These are phyloP conservation scores for Salvelinus fontinalis DNA, from an alignment of 2,113 vertebrate species.

Conservation along the genomic window DNA sequence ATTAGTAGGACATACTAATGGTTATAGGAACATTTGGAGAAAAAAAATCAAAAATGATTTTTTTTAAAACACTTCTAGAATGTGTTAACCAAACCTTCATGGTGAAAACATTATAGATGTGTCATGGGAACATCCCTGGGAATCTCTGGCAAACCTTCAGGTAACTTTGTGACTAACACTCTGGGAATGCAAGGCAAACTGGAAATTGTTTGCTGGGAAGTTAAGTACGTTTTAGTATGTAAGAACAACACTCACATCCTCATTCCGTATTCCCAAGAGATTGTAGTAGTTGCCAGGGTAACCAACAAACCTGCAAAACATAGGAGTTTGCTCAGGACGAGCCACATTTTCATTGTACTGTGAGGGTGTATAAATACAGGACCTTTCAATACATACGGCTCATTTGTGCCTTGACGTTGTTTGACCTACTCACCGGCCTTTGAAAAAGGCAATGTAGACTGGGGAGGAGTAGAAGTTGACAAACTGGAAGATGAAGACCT, in stretches of 20 bases:
- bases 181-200: too few relatives aligned
- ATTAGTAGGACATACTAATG: too few relatives aligned
- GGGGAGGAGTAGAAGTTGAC: constrained; percentile 83
- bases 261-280: constrained; percentile 75
- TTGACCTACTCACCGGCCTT: constrained; percentile 71
- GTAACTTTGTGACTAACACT: too few relatives aligned
- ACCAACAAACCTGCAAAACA: constrained; percentile 71
- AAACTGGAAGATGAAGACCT: constrained; percentile 85
- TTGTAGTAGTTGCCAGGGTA: constrained; percentile 76
- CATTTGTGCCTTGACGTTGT: neutral
- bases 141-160: too few relatives aligned
- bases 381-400: neutral
- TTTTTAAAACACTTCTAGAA: too few relatives aligned
- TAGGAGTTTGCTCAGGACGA: neutral
- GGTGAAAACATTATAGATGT: too few relatives aligned
- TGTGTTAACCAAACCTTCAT: too few relatives aligned
- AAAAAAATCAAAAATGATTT: too few relatives aligned
- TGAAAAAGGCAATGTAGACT: constrained; percentile 83
- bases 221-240: neutral
- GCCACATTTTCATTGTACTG: neutral
- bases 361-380: neutral
- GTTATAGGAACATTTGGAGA: too few relatives aligned
- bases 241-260: constrained; percentile 73
- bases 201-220: too few relatives aligned
- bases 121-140: too few relatives aligned